Percentiles rank a stretch among this genome's conserved stretches.
Evolutionary conservation across 1,140 invertebrate genomes (phyloP).

Genomic region (Temnothorax longispinosus): DNA sequence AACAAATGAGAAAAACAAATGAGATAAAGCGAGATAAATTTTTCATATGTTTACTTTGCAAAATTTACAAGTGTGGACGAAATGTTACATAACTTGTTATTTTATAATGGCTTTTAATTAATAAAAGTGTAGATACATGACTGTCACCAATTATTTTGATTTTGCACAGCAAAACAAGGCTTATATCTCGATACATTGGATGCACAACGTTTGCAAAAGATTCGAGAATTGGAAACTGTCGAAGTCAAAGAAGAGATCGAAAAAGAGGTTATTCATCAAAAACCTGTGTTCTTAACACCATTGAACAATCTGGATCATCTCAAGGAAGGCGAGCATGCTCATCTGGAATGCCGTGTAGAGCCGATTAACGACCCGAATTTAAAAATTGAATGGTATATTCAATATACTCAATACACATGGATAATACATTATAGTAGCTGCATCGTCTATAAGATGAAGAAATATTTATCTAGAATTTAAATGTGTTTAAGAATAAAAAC

Average conservation of each 20-base stretch:
- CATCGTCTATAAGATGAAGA: constrained; percentile 73
- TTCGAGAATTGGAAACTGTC: constrained; percentile 94
- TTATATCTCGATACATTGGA: constrained; percentile 95
- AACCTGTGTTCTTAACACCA: constrained; percentile 95
- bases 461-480: constrained; percentile 9
- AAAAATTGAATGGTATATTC: constrained; percentile 95
- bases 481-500: neutral
- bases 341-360: constrained; percentile 97
- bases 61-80: constrained; percentile 6
- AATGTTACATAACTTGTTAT: constrained; percentile 44
- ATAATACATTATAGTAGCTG: constrained; percentile 82
- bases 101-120: neutral
- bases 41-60: constrained; percentile 30
- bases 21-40: neutral
- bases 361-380: constrained; percentile 98
- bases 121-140: neutral
- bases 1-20: neutral
- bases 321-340: constrained; percentile 96
- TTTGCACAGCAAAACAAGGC: constrained; percentile 90
- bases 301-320: constrained; percentile 94
- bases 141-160: constrained; percentile 19
- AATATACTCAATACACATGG: neutral
- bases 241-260: constrained; percentile 91
- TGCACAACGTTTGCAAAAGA: constrained; percentile 94
- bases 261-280: constrained; percentile 91